A percentile compares a stretch with the other conserved stretches of the same genome.
Evolutionary conservation across 2,888 invertebrate genomes (phyloP).

Genomic region (Hydraecia micacea): DNA sequence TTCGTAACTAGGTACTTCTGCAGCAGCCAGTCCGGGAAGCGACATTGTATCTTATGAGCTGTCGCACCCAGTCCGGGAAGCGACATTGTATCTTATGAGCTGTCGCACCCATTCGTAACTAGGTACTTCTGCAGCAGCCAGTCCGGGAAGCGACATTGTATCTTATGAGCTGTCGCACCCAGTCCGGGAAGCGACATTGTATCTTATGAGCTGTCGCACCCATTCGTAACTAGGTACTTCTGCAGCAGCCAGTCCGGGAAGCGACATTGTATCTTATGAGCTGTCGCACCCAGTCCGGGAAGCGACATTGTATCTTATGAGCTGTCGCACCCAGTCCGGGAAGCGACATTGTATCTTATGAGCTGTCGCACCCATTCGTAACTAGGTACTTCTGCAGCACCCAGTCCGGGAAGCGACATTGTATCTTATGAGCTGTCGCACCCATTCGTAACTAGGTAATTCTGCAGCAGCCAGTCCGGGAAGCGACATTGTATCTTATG

Average conservation of each 20-base stretch:
- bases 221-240: neutral
- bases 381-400: no score
- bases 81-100: constrained; percentile 12
- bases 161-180: neutral
- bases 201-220: neutral
- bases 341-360: constrained; percentile 11
- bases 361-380: neutral
- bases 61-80: neutral
- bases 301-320: no score
- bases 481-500: constrained; percentile 11
- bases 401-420: neutral
- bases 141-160: constrained; percentile 5
- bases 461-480: neutral
- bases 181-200: constrained; percentile 4
- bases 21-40: neutral
- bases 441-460: neutral
- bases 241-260: neutral
- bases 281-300: neutral
- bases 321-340: neutral
- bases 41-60: constrained; percentile 10
- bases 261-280: constrained; percentile 12
- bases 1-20: neutral
- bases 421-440: neutral
- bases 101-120: neutral
- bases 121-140: no score